These are phyloP conservation scores for Conistra vaccinii DNA, from an alignment of 2,888 invertebrate species.

Conservation along the genomic window DNA sequence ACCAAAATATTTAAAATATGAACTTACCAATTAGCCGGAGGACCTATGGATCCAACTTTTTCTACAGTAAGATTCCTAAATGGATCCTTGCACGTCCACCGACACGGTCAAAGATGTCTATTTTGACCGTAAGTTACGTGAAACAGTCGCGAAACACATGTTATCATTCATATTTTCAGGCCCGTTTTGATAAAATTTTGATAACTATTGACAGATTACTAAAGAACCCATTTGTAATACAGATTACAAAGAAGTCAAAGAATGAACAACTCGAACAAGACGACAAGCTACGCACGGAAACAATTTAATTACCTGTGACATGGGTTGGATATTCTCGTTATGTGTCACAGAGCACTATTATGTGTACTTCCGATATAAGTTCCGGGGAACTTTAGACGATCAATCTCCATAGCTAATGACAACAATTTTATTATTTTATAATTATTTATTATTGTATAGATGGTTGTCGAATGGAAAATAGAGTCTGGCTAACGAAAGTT, in stretches of 20 bases:
- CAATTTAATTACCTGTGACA: constrained; percentile 4
- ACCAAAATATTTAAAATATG: not conserved
- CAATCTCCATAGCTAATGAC: not conserved
- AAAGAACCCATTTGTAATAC: constrained; percentile 70
- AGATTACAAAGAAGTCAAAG: constrained; percentile 34
- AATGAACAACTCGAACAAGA: too few species aligned
- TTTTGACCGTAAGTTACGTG: constrained; percentile 69
- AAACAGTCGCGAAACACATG: constrained; percentile 76
- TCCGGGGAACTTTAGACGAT: not conserved
- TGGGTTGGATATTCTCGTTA: constrained; percentile 13
- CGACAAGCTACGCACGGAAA: not conserved
- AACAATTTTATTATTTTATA: too few species aligned
- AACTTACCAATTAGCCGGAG: constrained; percentile 78
- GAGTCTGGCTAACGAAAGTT: too few species aligned
- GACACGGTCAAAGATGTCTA: constrained; percentile 68
- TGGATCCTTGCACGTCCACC: constrained; percentile 63
- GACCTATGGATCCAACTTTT: constrained; percentile 64
- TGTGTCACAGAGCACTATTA: too few species aligned
- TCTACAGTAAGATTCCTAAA: constrained; percentile 58
- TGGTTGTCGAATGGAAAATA: too few species aligned
- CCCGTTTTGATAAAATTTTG: constrained; percentile 83
- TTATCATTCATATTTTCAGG: constrained; percentile 85
- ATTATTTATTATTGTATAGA: too few species aligned
- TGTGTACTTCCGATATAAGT: too few species aligned
- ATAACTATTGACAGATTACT: constrained; percentile 76